Evolutionary conservation across 1,140 invertebrate genomes (phyloP), one percentile per base, ranked within the genome.

Genomic region (Drosophila chauvacae): DNA sequence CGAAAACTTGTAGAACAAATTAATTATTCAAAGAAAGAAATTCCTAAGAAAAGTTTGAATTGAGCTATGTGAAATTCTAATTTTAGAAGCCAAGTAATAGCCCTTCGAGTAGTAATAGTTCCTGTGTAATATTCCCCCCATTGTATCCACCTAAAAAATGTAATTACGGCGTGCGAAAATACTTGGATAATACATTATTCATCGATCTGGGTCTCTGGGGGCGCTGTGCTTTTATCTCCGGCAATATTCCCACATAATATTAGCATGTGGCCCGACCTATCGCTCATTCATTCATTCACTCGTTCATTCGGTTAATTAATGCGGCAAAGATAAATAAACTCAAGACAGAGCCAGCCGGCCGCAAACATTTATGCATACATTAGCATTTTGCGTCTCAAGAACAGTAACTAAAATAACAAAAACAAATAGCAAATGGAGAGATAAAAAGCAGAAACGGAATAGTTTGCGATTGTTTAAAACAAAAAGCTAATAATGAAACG

Each of bases 271-370:
- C 30, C 62, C 37, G 47, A 55, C 47, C 51, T 75, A 72, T 72
- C 42, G 60, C 58, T 61, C 59, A 76, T 76, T 79, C 53, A 68
- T 75, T 62, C 47, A 68, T 75, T 62, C 47, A 61, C 48, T 79
- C 53, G 59, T 75, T 62, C 74, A 62, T 63, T 77, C 69, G 51
- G 59, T 53, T 85, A 88, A 88, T 90, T 73, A 88, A 88, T 84
- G 81, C 85, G 81, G 77, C 77, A 75, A 82, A 88, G 73, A 90
- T 87, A 88, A 90, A 88, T 73, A 88, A 85, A 77, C 62, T 48
- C 55, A 65, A 51, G 60, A 23, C 37, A 57, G 50, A 56, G 77
- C 48, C 61, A 73, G 50, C 41, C 53, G 64, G 50, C 42, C 53
- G 68, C 56, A 35, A 66, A 63, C 47, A 69, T 87, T 71, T 74